A percentile compares a stretch with the other conserved stretches of the same genome.
Evolutionary conservation across 2,797 vertebrate species (phyloP).

Genomic region (Pseudochromis fuscus): DNA sequence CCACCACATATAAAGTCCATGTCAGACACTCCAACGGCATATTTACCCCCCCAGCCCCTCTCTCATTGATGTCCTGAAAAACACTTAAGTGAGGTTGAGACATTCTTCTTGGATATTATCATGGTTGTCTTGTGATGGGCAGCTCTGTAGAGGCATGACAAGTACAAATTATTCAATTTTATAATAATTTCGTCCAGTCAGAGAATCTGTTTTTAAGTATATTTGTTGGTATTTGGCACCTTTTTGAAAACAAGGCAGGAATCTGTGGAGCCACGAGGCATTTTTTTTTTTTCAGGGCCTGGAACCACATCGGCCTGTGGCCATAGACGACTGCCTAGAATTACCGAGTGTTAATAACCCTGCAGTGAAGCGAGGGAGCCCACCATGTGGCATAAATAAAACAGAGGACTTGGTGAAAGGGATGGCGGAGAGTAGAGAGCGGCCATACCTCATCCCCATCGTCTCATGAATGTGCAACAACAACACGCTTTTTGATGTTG

Average conservation of each 20-base stretch:
- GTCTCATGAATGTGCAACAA: slow-evolving; percentile 48
- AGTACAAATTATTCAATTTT: slow-evolving; percentile 71
- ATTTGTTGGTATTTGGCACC: slow-evolving; percentile 76
- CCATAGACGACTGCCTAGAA: slow-evolving; percentile 68
- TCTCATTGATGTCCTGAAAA: slow-evolving; percentile 40
- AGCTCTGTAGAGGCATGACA: slow-evolving; percentile 54
- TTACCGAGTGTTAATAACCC: slow-evolving; percentile 78
- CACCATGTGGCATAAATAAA: slow-evolving; percentile 82
- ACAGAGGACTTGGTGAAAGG: slow-evolving; percentile 67
- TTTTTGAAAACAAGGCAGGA: slow-evolving; percentile 65
- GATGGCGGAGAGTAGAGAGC: slow-evolving; percentile 56
- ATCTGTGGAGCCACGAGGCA: slow-evolving; percentile 37
- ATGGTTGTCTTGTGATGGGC: slow-evolving; percentile 64
- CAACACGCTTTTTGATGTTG: no score
- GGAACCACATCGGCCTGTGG: slow-evolving; percentile 56
- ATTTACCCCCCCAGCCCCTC: slow-evolving; percentile 34
- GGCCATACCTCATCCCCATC: slow-evolving; percentile 44
- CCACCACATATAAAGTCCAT: slow-evolving; percentile 64
- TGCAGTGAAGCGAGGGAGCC: slow-evolving; percentile 62
- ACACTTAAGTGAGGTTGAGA: slow-evolving; percentile 58
- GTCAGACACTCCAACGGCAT: slow-evolving; percentile 49
- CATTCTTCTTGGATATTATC: slow-evolving; percentile 47
- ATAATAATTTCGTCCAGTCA: slow-evolving; percentile 40
- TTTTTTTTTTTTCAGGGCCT: slow-evolving; percentile 27
- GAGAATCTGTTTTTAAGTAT: slow-evolving; percentile 68